These are phyloP conservation scores for Tangara arthus DNA, from an alignment of 2,797 vertebrate genomes.

Conservation along the genomic window DNA sequence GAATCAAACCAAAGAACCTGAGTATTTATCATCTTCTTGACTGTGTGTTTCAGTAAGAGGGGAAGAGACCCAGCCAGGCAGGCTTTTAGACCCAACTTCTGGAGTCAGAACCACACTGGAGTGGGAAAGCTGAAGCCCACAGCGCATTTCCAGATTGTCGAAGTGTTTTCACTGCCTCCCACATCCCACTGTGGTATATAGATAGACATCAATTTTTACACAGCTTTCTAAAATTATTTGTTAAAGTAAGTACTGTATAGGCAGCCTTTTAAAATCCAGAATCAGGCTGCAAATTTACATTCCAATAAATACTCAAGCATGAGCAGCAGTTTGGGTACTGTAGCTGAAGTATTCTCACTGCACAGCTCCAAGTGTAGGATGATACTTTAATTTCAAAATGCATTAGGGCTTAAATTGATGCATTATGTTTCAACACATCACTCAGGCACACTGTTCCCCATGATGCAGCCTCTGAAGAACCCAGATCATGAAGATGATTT, in stretches of 20 bases:
- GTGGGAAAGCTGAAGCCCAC: slow-evolving; percentile 16
- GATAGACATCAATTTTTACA: background rate
- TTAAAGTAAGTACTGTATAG: background rate
- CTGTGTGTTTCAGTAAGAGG: background rate
- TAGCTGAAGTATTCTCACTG: background rate
- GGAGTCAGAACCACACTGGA: background rate
- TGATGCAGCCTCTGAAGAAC: background rate
- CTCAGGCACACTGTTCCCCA: background rate
- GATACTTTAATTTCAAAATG: background rate
- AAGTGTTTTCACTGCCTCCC: slow-evolving; percentile 12
- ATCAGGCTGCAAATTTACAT: background rate
- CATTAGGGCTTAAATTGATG: background rate
- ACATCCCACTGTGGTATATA: background rate
- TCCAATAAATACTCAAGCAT: background rate
- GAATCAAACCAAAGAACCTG: slow-evolving; percentile 1
- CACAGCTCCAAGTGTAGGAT: background rate
- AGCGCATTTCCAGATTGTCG: background rate
- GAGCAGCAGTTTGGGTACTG: background rate
- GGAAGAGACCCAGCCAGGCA: background rate
- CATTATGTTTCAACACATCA: background rate
- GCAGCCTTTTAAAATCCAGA: background rate
- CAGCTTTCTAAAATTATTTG: slow-evolving; percentile 7
- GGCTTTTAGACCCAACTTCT: slow-evolving; percentile 1
- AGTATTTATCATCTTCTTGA: background rate
- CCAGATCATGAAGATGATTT: background rate